Evolutionary conservation across 2,797 vertebrate genomes (phyloP), one percentile per base, ranked within the genome.

Genomic region (Graptemys geographica): DNA sequence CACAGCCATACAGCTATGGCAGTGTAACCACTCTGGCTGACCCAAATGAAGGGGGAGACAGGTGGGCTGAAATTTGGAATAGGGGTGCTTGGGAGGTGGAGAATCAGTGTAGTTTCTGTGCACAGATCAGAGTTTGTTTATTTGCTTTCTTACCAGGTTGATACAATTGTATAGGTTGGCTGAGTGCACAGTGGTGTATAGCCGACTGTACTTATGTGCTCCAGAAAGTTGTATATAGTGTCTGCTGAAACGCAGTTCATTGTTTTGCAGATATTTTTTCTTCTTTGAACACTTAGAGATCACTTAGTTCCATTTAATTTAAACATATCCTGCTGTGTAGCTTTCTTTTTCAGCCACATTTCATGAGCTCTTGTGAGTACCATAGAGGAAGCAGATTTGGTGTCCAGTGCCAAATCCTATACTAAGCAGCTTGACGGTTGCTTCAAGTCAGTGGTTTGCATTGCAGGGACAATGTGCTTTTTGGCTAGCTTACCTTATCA

Each of bases 151-250:
- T 15, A 8, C 59, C 18, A 81, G 27, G 37, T 52, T 41, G 41
- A 88, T 41, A 31, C 21, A n/a, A 51, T n/a, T 37, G 0, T 2
- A 56, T 65, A 57, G 16, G 9, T n/a, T 95, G 74, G 2, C 9
- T 49, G 56, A 91, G 74, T 4, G 27, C 0, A 0, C 3, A 51
- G 37, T 56, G n/a, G 65, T 79, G 21, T 5, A 53, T 5, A 2
- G 1, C 31, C 5, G 11, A 0, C n/a, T 51, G 74, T 16, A 3
- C 56, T 87, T 83, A 28, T 81, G 62, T 74, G 0, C 81, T 82
- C 49, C 76, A 81, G 49, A 80, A 79, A 86, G 31, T 5, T 15
- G 13, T 81, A 81, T 52, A 56, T 78, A 21, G n/a, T 59, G 10
- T 69, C 10, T 94, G n/a, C 41, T 79, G 37, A 82, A 78, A 76